Conservation (phyloP, 2,888 invertebrate species). For the Caenorhabditis sp. region DNA sequence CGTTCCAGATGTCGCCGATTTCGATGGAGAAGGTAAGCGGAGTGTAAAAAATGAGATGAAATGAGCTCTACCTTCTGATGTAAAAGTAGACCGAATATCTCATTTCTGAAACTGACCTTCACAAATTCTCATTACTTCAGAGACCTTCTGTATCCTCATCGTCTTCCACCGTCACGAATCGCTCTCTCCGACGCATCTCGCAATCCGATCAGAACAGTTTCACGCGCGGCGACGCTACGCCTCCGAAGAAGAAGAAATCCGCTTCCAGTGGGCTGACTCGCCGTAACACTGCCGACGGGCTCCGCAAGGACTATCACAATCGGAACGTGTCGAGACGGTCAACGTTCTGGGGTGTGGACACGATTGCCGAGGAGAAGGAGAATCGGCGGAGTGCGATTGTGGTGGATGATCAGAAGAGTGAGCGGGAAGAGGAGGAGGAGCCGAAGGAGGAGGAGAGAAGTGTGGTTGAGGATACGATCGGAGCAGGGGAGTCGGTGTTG, state of each 20-base stretch:
- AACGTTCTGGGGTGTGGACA: slow-evolving; percentile 57
- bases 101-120: background rate
- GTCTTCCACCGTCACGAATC: slow-evolving; percentile 39
- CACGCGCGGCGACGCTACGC: slow-evolving; percentile 24
- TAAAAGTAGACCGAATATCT: too few species aligned
- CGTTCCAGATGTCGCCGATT: slow-evolving; percentile 48
- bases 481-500: slow-evolving; percentile 32
- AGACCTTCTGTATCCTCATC: slow-evolving; percentile 4
- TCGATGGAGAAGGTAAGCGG: slow-evolving; percentile 13
- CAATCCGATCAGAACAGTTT: slow-evolving; percentile 56
- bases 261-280: background rate
- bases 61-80: too few species aligned
- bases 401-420: slow-evolving; percentile 5
- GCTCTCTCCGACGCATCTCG: slow-evolving; percentile 45
- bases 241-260: slow-evolving; percentile 44
- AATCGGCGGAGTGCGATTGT: slow-evolving; percentile 17
- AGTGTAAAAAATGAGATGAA: too few species aligned
- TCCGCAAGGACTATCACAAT: slow-evolving; percentile 9
- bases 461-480: slow-evolving; percentile 10
- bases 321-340: slow-evolving; percentile 31
- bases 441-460: slow-evolving; percentile 26
- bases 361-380: slow-evolving; percentile 58
- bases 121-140: slow-evolving; percentile 9
- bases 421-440: slow-evolving; percentile 20
- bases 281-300: slow-evolving; percentile 44